Conservation (phyloP, 2,113 vertebrate species). For the Onychostoma macrolepis region DNA sequence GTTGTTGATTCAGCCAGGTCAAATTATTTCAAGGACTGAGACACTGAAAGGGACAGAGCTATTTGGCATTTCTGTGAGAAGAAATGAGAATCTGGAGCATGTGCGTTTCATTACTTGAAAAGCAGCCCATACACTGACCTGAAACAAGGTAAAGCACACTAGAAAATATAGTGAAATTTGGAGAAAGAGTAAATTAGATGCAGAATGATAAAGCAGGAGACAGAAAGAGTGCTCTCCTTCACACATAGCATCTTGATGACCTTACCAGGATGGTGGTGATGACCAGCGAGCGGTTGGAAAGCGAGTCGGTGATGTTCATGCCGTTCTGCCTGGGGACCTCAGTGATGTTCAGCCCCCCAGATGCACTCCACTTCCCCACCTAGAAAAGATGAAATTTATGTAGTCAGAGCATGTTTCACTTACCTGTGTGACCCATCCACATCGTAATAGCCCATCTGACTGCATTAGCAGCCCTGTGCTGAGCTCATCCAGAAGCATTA, state of each 20-base stretch:
- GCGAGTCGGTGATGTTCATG: conserved; percentile 94
- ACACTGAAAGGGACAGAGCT: not conserved
- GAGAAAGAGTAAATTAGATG: not conserved
- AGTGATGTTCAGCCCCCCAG: conserved; percentile 93
- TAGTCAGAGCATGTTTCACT: conserved; percentile 58
- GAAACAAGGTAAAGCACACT: not conserved
- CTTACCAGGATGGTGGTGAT: conserved; percentile 97
- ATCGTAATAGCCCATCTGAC: conserved; percentile 51
- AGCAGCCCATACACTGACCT: conserved; percentile 2
- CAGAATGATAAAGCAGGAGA: not conserved
- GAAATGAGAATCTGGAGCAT: conserved; percentile 31
- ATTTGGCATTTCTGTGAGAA: conserved; percentile 26
- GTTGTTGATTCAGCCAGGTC: conserved; percentile 42
- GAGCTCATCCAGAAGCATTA: conserved; percentile 64
- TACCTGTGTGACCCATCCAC: conserved; percentile 59
- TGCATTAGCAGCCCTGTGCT: conserved; percentile 60
- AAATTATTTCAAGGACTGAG: conserved; percentile 32
- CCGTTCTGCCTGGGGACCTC: conserved; percentile 90
- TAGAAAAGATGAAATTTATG: conserved; percentile 72
- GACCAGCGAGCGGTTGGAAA: conserved; percentile 94
- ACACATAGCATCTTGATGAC: conserved; percentile 50
- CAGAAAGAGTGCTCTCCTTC: not conserved
- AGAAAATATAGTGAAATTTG: not conserved
- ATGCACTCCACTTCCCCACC: conserved; percentile 96
- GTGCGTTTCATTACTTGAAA: conserved; percentile 19